These are phyloP conservation scores for Perodicticus potto DNA, from an alignment of 2,797 vertebrate genomes.

Conservation along the genomic window DNA sequence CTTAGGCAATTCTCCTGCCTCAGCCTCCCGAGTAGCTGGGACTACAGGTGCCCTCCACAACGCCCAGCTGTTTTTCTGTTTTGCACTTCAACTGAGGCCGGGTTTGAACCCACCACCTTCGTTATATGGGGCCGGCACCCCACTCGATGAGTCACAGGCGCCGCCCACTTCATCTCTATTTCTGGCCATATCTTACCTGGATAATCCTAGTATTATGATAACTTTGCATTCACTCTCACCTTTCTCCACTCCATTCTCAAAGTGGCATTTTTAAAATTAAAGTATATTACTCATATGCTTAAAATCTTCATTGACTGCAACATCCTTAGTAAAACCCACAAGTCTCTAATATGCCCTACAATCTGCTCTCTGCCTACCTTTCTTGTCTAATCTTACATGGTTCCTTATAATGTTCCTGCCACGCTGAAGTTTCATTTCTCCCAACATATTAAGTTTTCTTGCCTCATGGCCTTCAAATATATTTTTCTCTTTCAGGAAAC, in stretches of 20 bases:
- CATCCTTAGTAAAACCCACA: background rate
- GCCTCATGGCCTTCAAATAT: background rate
- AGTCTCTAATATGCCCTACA: background rate
- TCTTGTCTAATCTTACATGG: background rate
- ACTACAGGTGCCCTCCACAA: too few relatives aligned
- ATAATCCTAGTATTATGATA: background rate
- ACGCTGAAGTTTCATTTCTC: conserved; percentile 13
- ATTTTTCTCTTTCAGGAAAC: conserved; percentile 52
- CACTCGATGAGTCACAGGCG: too few relatives aligned
- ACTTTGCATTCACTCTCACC: background rate
- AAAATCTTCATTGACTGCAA: background rate
- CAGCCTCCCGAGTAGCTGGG: too few relatives aligned
- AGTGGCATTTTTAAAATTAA: background rate
- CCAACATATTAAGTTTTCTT: background rate
- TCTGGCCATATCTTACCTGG: background rate
- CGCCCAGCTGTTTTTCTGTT: too few relatives aligned
- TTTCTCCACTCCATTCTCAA: conserved; percentile 28
- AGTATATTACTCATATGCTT: background rate
- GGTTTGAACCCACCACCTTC: too few relatives aligned
- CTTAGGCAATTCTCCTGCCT: too few relatives aligned
- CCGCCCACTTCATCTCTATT: background rate
- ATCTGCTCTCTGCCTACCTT: background rate
- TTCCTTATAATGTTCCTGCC: background rate
- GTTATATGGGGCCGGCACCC: too few relatives aligned
- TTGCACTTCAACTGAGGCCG: too few relatives aligned